Evolutionary conservation across 2,888 invertebrate species (phyloP).

Genomic region (Ceriagrion tenellum): DNA sequence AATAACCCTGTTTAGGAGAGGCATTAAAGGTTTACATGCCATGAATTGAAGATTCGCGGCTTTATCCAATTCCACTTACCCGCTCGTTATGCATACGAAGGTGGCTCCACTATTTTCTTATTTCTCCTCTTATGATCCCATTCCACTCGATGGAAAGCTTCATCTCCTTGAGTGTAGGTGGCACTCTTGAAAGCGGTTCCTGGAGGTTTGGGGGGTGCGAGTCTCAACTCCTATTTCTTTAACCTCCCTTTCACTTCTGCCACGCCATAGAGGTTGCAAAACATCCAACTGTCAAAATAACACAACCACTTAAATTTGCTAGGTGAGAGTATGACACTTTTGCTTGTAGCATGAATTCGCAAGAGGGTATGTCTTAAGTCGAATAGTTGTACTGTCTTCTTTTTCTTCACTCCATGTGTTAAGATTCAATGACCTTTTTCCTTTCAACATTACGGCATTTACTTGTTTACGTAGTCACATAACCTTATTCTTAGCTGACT

Average conservation of each 20-base stretch:
- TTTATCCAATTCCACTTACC: not conserved
- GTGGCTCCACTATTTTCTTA: not conserved
- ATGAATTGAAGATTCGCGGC: slow-evolving; percentile 7
- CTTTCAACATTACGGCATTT: too few species aligned
- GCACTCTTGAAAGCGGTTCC: slow-evolving; percentile 20
- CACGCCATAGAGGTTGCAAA: too few species aligned
- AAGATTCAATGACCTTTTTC: too few species aligned
- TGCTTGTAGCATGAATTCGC: too few species aligned
- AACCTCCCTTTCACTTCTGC: not conserved
- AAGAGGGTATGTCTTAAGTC: too few species aligned
- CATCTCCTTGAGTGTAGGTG: slow-evolving; percentile 2
- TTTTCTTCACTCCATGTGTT: too few species aligned
- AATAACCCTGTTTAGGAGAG: not conserved
- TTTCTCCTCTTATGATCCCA: not conserved
- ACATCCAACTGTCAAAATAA: too few species aligned
- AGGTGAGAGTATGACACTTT: too few species aligned
- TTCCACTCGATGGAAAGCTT: not conserved
- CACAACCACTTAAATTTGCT: too few species aligned
- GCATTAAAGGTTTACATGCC: not conserved
- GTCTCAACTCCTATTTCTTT: not conserved
- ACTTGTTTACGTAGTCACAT: too few species aligned
- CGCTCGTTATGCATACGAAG: not conserved
- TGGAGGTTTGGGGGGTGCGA: not conserved
- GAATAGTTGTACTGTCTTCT: too few species aligned
- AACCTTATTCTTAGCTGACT: too few species aligned